Evolutionary conservation across 2,113 vertebrate species (phyloP), one percentile per base, ranked within the genome.

Genomic region (Colius striatus): DNA sequence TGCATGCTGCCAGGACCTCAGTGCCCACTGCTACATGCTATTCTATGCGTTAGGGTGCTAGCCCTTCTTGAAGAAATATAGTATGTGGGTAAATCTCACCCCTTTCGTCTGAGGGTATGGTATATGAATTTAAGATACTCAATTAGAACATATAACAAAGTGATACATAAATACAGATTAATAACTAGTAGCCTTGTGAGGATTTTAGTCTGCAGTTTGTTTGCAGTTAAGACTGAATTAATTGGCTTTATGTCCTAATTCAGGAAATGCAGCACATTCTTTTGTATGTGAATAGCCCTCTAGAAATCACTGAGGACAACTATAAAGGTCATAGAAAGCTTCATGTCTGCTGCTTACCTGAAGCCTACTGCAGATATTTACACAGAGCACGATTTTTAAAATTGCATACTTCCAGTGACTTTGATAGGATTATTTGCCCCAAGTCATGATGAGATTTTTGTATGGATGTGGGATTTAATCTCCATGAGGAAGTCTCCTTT

Each of bases 231-330:
- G 45, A 26, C 3, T 12, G n/a, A 72, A 53, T 79, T 79, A 48
- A 68, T 15, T 54, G 0, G 32, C 38, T 29, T 72, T 75, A 25
- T 0, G 0, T 43, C 13, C 22, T 1, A 1, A 51, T 43, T 19
- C 16, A 47, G 12, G 41, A 76, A 53, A 30, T 32, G 50, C 38
- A 88, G 26, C 20, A 16, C 16, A 11, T 2, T 1, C 9, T 58
- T 89, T 60, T 53, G 1, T 36, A 15, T 41, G 26, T 62, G 43
- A 77, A 32, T 6, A 50, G 14, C 38, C 12, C 53, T 4, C 13
- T 53, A 68, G 72, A 86, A 92, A 70, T 53, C 27, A 50, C 16
- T 23, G 16, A 27, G 3, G 70, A 43, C 16, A 67, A 5, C 16
- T 70, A 3, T 14, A 6, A n/a, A 10, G 13, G 15, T 58, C 0